Evolutionary conservation across 2,797 vertebrate species (phyloP), one percentile per base, ranked within the genome.

Genomic region (Ctenopoma multispine): DNA sequence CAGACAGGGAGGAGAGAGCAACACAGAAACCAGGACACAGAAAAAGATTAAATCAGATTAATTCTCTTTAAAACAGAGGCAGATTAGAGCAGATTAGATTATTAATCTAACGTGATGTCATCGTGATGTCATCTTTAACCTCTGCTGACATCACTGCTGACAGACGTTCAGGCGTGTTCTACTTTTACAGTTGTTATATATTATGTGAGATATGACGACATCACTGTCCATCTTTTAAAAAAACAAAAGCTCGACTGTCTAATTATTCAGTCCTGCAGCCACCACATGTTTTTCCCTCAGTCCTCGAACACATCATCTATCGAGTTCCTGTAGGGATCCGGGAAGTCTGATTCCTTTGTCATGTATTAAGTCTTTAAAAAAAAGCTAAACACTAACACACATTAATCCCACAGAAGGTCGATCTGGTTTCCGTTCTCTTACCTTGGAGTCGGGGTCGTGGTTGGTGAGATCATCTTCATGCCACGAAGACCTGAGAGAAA

Each of bases 361-460:
- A 4, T 2, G 24, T 27, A 2, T 27, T 27, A 27, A 27, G 24
- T 27, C 24, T 27, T 7, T 36, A 7, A 7, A 36, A 4, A 36
- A 36, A 7, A 36, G 10, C 7, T 10, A 36, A 10, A 10, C 34
- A 36, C 1, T 10, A 36, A 36, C 7, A 36, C 34, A 36, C 34
- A 36, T 36, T 7, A 10, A 36, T 7, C 3, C 34, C 34, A 36
- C 34, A 7, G 7, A 36, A 36, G 7, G 10, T 6, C 34, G 1
- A 36, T 14, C 3, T 14, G 1, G 43, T 44, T 15, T 5, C 7
- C 20, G 31, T 9, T 8, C 15, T 49, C 55, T 44, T 64, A 92
- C 91, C 90, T 91, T 87, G 7, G 88, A 67, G 63, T 87, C 69
- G 0, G 82, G 83, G 48, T 86, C 87, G 0, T 79, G 74, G 65